phyloP scores from a whole-genome alignment of 2,113 vertebrate species.

The Calidris pygmaea region DNA sequence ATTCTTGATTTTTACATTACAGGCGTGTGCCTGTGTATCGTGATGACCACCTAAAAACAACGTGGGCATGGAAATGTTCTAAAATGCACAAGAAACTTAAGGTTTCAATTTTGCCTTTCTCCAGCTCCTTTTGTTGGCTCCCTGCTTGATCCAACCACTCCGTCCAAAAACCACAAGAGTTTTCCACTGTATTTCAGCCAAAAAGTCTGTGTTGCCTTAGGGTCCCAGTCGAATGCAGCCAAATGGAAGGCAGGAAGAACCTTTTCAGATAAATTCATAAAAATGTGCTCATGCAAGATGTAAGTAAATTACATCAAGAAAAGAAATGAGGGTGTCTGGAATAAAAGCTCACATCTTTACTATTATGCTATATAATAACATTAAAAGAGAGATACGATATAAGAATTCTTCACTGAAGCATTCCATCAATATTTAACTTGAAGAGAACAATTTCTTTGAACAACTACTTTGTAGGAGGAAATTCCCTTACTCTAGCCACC shows the following conservation, averaged over 20 bases:
- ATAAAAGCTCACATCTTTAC: slow-evolving; percentile 27
- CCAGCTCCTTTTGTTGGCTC: not conserved
- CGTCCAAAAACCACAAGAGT: slow-evolving; percentile 6
- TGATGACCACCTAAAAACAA: not conserved
- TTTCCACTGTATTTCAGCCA: slow-evolving; percentile 23
- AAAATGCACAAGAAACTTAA: slow-evolving; percentile 2
- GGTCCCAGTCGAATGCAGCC: not conserved
- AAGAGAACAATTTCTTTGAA: slow-evolving; percentile 44
- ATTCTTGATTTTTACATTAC: not conserved
- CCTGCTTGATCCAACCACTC: not conserved
- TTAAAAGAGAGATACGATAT: not conserved
- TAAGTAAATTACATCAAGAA: slow-evolving; percentile 8
- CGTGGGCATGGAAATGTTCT: not conserved
- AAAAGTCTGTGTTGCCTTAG: not conserved
- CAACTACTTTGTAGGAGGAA: slow-evolving; percentile 39
- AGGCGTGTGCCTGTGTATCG: not conserved
- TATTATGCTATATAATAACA: not conserved
- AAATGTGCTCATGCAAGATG: not conserved
- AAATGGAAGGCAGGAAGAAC: slow-evolving; percentile 1
- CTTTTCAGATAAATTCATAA: slow-evolving; percentile 23
- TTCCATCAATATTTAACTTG: slow-evolving; percentile 29
- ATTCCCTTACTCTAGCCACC: slow-evolving; percentile 30
- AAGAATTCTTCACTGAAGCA: not conserved
- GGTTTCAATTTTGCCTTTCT: not conserved
- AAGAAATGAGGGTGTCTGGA: not conserved